These are phyloP conservation scores for Zosterops lateralis DNA, from an alignment of 2,113 vertebrate species.

Conservation along the genomic window DNA sequence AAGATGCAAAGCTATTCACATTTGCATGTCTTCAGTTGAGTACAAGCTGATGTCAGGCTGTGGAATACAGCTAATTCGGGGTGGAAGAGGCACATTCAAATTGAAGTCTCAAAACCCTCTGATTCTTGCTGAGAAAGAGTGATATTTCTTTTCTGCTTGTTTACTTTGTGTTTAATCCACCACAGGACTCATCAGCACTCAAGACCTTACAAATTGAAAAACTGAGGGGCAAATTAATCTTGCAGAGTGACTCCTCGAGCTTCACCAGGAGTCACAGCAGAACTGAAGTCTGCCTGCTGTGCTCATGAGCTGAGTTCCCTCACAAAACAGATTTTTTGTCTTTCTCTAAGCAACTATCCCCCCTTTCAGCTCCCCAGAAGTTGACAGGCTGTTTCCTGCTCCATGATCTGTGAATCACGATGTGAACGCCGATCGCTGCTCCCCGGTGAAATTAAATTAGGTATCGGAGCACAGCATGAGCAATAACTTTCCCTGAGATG, in stretches of 20 bases:
- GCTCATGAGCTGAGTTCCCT: neutral
- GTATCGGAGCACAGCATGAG: neutral
- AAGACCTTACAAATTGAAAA: neutral
- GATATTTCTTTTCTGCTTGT: neutral
- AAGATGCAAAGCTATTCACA: neutral
- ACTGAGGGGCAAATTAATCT: neutral
- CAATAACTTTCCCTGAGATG: neutral
- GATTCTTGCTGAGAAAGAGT: neutral
- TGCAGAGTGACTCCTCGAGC: neutral
- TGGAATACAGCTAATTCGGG: neutral
- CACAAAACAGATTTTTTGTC: slow-evolving; percentile 16
- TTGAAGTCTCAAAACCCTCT: neutral
- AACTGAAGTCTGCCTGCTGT: neutral
- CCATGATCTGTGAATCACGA: slow-evolving; percentile 38
- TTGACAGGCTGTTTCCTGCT: slow-evolving; percentile 42
- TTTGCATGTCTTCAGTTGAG: neutral
- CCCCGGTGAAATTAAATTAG: slow-evolving; percentile 48
- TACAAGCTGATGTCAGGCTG: neutral
- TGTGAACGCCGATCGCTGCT: neutral
- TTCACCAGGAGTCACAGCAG: neutral
- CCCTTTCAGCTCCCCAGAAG: slow-evolving; percentile 1
- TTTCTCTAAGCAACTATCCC: slow-evolving; percentile 16
- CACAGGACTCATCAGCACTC: neutral
- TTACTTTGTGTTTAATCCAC: neutral
- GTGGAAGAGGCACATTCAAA: neutral